Base-by-base conservation (phyloP, 2,888 invertebrate genomes). In the Homarus gammarus region DNA sequence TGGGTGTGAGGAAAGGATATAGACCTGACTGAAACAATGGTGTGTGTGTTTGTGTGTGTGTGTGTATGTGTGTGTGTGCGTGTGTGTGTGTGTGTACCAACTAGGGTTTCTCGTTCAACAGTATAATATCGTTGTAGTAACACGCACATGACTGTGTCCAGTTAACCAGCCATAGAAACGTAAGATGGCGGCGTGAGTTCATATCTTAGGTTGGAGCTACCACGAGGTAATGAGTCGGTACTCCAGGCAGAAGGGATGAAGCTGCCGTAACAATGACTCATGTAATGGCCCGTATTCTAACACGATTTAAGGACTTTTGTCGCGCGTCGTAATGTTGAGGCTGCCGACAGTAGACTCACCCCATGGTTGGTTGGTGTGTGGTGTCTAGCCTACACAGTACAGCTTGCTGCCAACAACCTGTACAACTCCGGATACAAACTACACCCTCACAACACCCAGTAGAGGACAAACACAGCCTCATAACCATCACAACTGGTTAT, bases 201-300 rank as follows among this genome's bases (percentile, higher is more conserved):
- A 70, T 85, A 85, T 85, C 84, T 85, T 75, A 75, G 82, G 64
- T 64, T 83, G 22, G 83, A 38, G 84, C 84, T 64, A 77, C 84
- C 84, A 85, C 77, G 84, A 85, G 84, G 84, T 85, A 85, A 85
- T 85, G 84, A 85, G 84, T 77, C 77, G 84, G 64, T 75, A 77
- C 75, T 75, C 44, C 56, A 15, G 49, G 8, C 49, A 70, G 5
- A 70, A 36, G 33, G 83, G 49, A 18, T 36, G 33, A 83, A 83
- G 22, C 49, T 44, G 33, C 27, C 40, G 3, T 18, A n/a, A 6
- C 0, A 8, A 0, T 40, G n/a, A 72, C 27, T 40, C 0, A 72
- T 64, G 64, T 27, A 27, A 64, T n/a, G 64, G 22, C 3, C 64
- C 22, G 0, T 64, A 22, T 27, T 64, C 27, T 27, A n/a, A 27